Conservation (phyloP, 2,888 invertebrate species). For the Xestia rhomboidea region DNA sequence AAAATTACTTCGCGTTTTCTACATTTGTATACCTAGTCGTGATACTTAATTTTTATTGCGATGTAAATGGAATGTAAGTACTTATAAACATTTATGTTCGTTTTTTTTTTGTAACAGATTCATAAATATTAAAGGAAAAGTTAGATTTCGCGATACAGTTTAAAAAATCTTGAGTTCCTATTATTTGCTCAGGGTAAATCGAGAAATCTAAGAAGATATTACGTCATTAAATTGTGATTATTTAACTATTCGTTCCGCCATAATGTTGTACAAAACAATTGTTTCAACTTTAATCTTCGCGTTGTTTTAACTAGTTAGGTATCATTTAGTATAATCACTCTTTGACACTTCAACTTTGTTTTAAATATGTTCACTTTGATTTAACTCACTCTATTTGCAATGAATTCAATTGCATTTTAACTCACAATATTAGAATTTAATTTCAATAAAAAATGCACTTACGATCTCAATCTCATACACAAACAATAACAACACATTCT, state of each 20-base stretch:
- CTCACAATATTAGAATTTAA: background rate
- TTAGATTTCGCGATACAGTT: background rate
- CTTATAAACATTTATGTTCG: background rate
- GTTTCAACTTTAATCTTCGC: conserved; percentile 47
- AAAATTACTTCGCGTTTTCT: conserved; percentile 10
- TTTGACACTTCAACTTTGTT: conserved; percentile 27
- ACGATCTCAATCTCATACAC: background rate
- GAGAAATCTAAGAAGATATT: conserved; percentile 22
- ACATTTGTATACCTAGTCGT: conserved; percentile 15
- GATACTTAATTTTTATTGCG: conserved; percentile 19
- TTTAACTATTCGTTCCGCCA: conserved; percentile 52
- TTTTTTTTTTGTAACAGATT: background rate
- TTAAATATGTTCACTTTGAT: conserved; percentile 10
- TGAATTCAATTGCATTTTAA: conserved; percentile 1
- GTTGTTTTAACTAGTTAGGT: conserved; percentile 38
- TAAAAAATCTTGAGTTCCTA: background rate
- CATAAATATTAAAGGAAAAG: background rate
- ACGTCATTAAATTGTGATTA: conserved; percentile 44
- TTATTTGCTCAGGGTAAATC: conserved; percentile 12
- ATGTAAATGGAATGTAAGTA: conserved; percentile 5
- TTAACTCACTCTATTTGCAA: background rate
- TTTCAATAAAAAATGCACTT: conserved; percentile 10
- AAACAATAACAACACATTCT: conserved; percentile 19
- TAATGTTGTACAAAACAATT: conserved; percentile 43
- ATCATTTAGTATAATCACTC: conserved; percentile 39